These are phyloP conservation scores for Cremastinae sp. DNA, from an alignment of 2,888 invertebrate species.

Conservation along the genomic window DNA sequence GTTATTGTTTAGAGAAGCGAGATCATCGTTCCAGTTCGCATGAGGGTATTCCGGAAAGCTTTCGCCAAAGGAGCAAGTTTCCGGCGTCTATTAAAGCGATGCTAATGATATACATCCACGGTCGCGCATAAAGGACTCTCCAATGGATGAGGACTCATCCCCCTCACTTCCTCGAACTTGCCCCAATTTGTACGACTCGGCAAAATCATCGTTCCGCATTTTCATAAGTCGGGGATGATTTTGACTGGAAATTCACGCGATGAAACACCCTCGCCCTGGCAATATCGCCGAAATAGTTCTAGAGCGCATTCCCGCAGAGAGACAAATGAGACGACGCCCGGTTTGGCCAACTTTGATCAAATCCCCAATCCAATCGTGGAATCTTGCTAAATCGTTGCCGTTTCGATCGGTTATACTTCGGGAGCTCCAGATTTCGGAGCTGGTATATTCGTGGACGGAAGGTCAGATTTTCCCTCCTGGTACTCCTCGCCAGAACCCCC, in stretches of 20 bases:
- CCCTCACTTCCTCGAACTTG: background rate
- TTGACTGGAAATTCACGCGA: too few relatives aligned
- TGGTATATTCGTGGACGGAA: slow-evolving; percentile 38
- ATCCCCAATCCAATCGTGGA: slow-evolving; percentile 50
- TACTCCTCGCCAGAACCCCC: too few relatives aligned
- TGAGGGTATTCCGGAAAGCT: background rate
- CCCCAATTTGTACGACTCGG: background rate
- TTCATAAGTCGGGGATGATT: too few relatives aligned
- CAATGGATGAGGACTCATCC: slow-evolving; percentile 44
- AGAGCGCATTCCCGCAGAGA: slow-evolving; percentile 12
- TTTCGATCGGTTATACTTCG: background rate
- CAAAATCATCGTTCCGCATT: background rate
- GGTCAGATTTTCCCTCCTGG: background rate
- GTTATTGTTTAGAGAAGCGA: slow-evolving; percentile 58
- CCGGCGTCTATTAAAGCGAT: slow-evolving; percentile 45
- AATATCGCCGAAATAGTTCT: slow-evolving; percentile 16
- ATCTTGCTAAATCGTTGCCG: slow-evolving; percentile 28
- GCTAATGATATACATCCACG: slow-evolving; percentile 53
- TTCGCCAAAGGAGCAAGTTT: slow-evolving; percentile 21
- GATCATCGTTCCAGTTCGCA: slow-evolving; percentile 11
- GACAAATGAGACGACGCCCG: background rate
- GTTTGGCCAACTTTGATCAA: slow-evolving; percentile 55
- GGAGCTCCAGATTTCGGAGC: slow-evolving; percentile 27
- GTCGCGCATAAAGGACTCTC: background rate
- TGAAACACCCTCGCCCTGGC: background rate